A percentile compares a stretch with the other conserved stretches of the same genome.
Evolutionary conservation across 2,888 invertebrate species (phyloP).

Genomic region (Syritta pipiens): DNA sequence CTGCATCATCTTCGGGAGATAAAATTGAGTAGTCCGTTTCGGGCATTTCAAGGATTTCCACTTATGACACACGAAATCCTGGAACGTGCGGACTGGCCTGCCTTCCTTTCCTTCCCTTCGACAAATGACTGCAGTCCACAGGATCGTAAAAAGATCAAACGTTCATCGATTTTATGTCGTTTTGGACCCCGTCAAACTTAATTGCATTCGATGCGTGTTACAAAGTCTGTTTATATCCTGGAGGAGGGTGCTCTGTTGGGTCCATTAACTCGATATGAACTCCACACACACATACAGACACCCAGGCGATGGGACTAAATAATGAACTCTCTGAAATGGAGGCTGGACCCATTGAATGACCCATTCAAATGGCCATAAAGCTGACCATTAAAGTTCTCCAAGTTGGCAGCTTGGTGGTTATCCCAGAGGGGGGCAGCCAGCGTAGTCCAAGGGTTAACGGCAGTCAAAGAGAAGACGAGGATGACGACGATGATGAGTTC

Average conservation of each 20-base stretch:
- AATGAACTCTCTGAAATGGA: constrained; percentile 68
- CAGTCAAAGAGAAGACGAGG: constrained; percentile 51
- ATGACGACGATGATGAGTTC: constrained; percentile 55
- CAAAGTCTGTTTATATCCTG: constrained; percentile 65
- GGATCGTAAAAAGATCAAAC: constrained; percentile 65
- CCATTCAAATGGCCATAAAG: constrained; percentile 70
- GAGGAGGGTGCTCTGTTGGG: constrained; percentile 51
- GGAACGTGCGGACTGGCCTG: constrained; percentile 9
- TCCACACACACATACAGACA: constrained; percentile 37
- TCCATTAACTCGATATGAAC: constrained; percentile 66
- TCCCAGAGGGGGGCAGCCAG: constrained; percentile 13
- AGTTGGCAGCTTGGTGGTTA: constrained; percentile 63
- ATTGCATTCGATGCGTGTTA: constrained; percentile 67
- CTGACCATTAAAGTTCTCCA: constrained; percentile 69
- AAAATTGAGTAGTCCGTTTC: constrained; percentile 67
- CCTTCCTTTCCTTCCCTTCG: constrained; percentile 23
- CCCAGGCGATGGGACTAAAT: constrained; percentile 50
- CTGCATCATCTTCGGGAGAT: constrained; percentile 35
- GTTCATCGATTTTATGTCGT: constrained; percentile 69
- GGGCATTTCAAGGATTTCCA: constrained; percentile 67
- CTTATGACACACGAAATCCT: constrained; percentile 63
- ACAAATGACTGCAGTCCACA: constrained; percentile 39
- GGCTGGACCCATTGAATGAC: constrained; percentile 69
- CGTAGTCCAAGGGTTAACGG: constrained; percentile 27
- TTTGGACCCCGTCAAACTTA: constrained; percentile 63